Conservation (phyloP, 2,797 vertebrate species). For the Lates japonicus region DNA sequence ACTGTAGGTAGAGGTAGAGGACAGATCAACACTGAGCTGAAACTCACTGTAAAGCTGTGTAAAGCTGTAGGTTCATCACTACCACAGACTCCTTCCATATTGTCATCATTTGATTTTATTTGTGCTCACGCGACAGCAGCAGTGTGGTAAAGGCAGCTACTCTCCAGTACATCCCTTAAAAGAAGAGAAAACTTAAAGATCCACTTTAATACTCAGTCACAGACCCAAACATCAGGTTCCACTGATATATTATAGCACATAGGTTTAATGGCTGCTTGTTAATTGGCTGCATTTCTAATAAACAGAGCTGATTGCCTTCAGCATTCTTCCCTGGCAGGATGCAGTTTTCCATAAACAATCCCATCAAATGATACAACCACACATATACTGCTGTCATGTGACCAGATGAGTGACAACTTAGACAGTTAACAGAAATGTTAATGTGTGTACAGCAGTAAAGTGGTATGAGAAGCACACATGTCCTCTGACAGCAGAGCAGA, state of each 20-base stretch:
- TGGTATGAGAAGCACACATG: not conserved
- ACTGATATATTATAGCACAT: not conserved
- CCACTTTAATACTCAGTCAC: not conserved
- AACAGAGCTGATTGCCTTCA: not conserved
- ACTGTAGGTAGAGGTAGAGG: too few species aligned
- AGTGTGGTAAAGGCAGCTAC: too few species aligned
- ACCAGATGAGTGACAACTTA: not conserved
- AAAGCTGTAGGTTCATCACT: too few species aligned
- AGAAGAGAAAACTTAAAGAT: not conserved
- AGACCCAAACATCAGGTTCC: not conserved
- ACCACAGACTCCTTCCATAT: too few species aligned
- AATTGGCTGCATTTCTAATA: not conserved
- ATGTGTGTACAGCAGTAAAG: not conserved
- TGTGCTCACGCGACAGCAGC: too few species aligned
- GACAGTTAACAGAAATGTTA: not conserved
- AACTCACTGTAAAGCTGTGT: too few species aligned
- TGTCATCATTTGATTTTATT: too few species aligned
- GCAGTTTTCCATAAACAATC: not conserved
- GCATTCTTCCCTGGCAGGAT: not conserved
- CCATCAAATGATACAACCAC: not conserved
- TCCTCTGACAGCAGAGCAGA: conserved; percentile 5
- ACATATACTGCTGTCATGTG: not conserved
- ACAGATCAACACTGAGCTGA: too few species aligned
- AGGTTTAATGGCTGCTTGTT: not conserved
- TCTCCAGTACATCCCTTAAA: too few species aligned